These are phyloP conservation scores for Pherbina coryleti DNA, from an alignment of 2,888 invertebrate genomes.

Conservation along the genomic window DNA sequence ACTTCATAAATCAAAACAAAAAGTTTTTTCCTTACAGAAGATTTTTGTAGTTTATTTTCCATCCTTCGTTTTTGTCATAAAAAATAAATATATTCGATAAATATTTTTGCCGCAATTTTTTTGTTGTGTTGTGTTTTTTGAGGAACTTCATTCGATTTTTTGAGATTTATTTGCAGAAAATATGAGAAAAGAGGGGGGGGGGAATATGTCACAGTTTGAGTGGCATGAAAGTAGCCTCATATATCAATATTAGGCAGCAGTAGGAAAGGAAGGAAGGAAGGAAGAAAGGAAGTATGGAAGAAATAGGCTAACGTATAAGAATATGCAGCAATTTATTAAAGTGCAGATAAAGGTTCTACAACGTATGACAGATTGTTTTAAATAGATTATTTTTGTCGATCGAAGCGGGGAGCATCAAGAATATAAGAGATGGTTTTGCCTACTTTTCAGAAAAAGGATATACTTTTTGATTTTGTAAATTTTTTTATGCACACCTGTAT, in stretches of 20 bases:
- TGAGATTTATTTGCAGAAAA: neutral
- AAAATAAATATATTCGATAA: constrained; percentile 25
- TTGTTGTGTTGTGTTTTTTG: neutral
- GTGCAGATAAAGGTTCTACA: neutral
- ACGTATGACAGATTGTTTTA: neutral
- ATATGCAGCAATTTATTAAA: constrained; percentile 14
- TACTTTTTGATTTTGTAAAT: no score
- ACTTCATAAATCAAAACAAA: constrained; percentile 43
- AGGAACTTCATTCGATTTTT: neutral
- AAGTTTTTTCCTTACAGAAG: neutral
- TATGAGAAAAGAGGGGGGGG: neutral
- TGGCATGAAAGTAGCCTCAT: constrained; percentile 22
- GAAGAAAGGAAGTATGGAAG: neutral
- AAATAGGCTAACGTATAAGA: neutral
- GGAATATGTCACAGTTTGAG: constrained; percentile 29
- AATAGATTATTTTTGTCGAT: constrained; percentile 13
- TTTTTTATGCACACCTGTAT: no score
- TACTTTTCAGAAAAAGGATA: no score
- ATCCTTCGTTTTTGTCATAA: neutral
- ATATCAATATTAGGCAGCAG: neutral
- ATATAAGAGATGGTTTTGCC: no score
- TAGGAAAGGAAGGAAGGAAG: neutral
- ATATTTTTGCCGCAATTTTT: constrained; percentile 8
- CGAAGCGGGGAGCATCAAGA: neutral
- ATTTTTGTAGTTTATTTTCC: neutral